Percentiles rank a stretch among this genome's conserved stretches.
These are phyloP conservation scores for Drosophila parvula DNA, from an alignment of 1,140 invertebrate species.

Conservation along the genomic window DNA sequence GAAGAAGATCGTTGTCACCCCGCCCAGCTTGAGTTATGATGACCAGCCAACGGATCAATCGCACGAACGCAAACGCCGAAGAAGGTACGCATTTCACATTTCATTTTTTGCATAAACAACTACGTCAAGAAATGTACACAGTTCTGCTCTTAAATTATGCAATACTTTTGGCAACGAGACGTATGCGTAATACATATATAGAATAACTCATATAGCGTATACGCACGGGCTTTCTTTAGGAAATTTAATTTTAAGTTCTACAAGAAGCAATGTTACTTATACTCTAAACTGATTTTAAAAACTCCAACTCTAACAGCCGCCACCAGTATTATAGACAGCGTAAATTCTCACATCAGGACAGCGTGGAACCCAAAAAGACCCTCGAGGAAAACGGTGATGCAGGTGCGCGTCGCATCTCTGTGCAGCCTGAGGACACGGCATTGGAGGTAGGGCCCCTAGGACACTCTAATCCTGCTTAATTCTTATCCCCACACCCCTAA, in stretches of 20 bases:
- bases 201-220: conserved; percentile 1
- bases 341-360: conserved; percentile 90
- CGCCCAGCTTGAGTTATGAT: conserved; percentile 76
- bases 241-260: not conserved
- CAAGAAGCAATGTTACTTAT: not conserved
- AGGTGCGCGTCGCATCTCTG: conserved; percentile 86
- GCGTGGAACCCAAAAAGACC: conserved; percentile 82
- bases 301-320: conserved; percentile 83
- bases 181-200: conserved; percentile 25
- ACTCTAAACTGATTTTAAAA: not conserved
- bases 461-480: conserved; percentile 13
- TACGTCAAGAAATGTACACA: too few species aligned
- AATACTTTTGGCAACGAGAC: conserved; percentile 4
- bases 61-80: conserved; percentile 83
- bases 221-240: not conserved
- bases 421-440: conserved; percentile 90
- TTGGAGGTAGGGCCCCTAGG: conserved; percentile 84
- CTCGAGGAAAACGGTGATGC: conserved; percentile 83
- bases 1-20: conserved; percentile 75
- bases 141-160: not conserved
- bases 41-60: conserved; percentile 82
- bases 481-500: not conserved
- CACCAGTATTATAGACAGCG: conserved; percentile 88
- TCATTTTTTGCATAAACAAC: not conserved
- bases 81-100: conserved; percentile 57